Base-by-base conservation (phyloP, 2,888 invertebrate genomes). In the Clivina fossor region DNA sequence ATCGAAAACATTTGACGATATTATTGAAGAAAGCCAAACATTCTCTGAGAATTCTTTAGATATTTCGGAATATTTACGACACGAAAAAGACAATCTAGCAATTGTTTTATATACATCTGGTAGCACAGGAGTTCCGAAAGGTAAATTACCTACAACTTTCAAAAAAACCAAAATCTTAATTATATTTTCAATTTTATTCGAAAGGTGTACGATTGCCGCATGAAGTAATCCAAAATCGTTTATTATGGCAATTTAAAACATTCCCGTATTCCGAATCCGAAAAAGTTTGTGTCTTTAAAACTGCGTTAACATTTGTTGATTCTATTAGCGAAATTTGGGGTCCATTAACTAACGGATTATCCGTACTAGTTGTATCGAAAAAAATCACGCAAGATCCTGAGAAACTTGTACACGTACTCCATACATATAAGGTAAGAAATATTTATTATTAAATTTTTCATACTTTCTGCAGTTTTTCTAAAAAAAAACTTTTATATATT, bases 231-330 rank as follows among this genome's bases (percentile, higher is more conserved):
- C 76, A 90, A 66, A 93, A 94, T 70, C 84, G 94, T 0, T 78
- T 94, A 13, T 82, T 83, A 70, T 94, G 94, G 91, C 94, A 94
- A 71, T 93, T 93, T 83, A 78, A 82, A 11, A 80, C 80, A 0
- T 87, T 93, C 68, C 92, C 93, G 0, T 93, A 84, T 71, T 74
- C 78, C 0, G 66, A 75, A 0, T 77, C 80, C 0, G 90, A 91
- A 66, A 77, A 78, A 5, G 79, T 80, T 2, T 88, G 91, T 64
- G 85, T 91, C 1, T 93, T 93, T 76, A 94, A 94, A 74, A 94
- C 94, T 0, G 90, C 93, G 0, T 74, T 93, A 13, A 93, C 93
- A 0, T 95, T 94, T 69, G 93, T 94, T 2, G 94, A 94, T 70
- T 90, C 93, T 0, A 85, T 92, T 5, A 82, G 87, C 1, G 94